phyloP scores from a whole-genome alignment of 2,113 vertebrate species.

The Sardina pilchardus region DNA sequence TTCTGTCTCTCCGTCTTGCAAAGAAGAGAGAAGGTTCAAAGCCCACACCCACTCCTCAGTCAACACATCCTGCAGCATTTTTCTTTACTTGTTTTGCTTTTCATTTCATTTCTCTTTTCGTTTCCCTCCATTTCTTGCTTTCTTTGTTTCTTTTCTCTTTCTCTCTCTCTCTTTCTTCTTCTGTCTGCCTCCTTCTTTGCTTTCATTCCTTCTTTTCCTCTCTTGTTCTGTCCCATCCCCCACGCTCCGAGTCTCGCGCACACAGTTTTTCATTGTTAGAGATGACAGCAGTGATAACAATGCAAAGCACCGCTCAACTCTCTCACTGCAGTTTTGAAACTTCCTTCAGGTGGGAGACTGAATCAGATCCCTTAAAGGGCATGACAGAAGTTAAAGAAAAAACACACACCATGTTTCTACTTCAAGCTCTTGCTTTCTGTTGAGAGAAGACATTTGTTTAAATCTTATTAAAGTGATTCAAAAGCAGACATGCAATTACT shows the following conservation, averaged over 20 bases:
- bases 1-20: conserved; percentile 6
- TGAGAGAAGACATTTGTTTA: neutral
- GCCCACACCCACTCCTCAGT: conserved; percentile 28
- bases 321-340: conserved; percentile 43
- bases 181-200: conserved; percentile 43
- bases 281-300: conserved; percentile 71
- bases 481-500: neutral
- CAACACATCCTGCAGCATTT: conserved; percentile 34
- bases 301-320: conserved; percentile 54
- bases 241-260: conserved; percentile 48
- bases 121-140: conserved; percentile 50
- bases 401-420: conserved; percentile 3
- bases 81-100: conserved; percentile 36
- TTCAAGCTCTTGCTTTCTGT: neutral
- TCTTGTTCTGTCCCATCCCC: conserved; percentile 42
- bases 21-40: conserved; percentile 5
- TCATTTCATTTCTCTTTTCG: conserved; percentile 53
- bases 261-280: conserved; percentile 70
- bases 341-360: conserved; percentile 54
- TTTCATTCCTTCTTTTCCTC: conserved; percentile 36
- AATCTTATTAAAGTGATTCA: neutral
- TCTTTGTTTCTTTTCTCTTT: conserved; percentile 33
- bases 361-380: conserved; percentile 42
- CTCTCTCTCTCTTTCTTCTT: conserved; percentile 59
- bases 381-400: conserved; percentile 39